Base-by-base conservation (phyloP, 2,888 invertebrate genomes). In the Calliphora vomitoria region DNA sequence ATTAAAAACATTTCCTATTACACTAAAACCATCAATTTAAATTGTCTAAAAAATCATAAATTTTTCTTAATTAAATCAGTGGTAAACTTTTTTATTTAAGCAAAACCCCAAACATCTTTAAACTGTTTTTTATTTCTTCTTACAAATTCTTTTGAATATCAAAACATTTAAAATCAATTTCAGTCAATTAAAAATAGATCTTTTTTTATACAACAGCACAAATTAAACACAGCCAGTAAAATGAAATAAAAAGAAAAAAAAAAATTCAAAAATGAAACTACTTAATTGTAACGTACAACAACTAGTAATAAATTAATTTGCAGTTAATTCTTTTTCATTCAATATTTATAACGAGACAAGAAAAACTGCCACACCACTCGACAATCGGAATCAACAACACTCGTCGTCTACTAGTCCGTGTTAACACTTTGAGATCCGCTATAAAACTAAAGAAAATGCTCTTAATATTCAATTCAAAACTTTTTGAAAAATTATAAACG, bases 161-260 rank as follows among this genome's bases (percentile, higher is more conserved):
- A 71, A 35, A 80, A 38, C 47, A 80, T 38, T 62, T 50, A n/a
- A 85, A 80, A 80, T 80, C 85, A 80, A 85, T 80, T 85, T 62
- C 44, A 41, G n/a, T 75, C 80, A 85, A 85, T 85, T 85, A 69
- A 85, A 85, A 84, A 79, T 74, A 80, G 66, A 79, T 74, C 1
- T 25, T 25, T 79, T 84, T 18, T 44, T 38, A 8, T 69, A 5
- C n/a, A 18, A 4, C 5, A 44, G 11, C 62, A 53, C 50, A 41
- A 53, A 62, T 71, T 53, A 64, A 71, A 71, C 41, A 38, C 68
- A 69, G 35, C 35, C 35, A 35, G 69, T 44, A 41, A 83, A 35
- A 71, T 41, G 6, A n/a, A 55, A 18, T 18, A 58, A 55, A 18
- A 55, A 66, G 10, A 6, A 47, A 10, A 69, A 10, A 69, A 41